phyloP scores from a whole-genome alignment of 2,797 vertebrate genomes.

The Urocyon cinereoargenteus region DNA sequence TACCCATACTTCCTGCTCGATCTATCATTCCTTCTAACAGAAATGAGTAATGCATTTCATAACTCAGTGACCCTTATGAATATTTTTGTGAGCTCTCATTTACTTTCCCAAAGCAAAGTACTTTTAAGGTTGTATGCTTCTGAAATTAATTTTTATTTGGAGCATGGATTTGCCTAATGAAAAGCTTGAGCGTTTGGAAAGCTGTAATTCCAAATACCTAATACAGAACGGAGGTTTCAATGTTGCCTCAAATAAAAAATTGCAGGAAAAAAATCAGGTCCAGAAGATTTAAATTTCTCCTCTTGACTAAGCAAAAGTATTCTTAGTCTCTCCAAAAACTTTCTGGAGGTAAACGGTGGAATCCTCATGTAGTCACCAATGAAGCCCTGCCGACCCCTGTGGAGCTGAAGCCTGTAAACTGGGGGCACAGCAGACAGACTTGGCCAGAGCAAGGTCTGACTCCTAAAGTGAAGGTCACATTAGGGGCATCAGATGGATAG shows the following conservation, averaged over 20 bases:
- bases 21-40: background rate
- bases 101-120: background rate
- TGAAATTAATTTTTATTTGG: background rate
- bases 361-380: background rate
- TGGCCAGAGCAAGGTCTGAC: background rate
- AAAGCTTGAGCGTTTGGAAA: background rate
- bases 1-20: background rate
- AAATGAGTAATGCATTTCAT: background rate
- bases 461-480: background rate
- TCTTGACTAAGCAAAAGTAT: background rate
- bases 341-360: background rate
- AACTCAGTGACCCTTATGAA: background rate
- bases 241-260: background rate
- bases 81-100: background rate
- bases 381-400: background rate
- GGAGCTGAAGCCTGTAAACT: background rate
- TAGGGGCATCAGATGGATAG: background rate
- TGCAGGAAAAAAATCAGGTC: background rate
- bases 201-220: background rate
- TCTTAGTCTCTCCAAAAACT: background rate
- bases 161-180: background rate
- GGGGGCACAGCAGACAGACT: background rate
- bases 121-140: background rate
- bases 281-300: background rate
- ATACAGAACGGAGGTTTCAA: background rate